Evolutionary conservation across 1,140 invertebrate genomes (phyloP).

Genomic region (Adoxophyes honmai): DNA sequence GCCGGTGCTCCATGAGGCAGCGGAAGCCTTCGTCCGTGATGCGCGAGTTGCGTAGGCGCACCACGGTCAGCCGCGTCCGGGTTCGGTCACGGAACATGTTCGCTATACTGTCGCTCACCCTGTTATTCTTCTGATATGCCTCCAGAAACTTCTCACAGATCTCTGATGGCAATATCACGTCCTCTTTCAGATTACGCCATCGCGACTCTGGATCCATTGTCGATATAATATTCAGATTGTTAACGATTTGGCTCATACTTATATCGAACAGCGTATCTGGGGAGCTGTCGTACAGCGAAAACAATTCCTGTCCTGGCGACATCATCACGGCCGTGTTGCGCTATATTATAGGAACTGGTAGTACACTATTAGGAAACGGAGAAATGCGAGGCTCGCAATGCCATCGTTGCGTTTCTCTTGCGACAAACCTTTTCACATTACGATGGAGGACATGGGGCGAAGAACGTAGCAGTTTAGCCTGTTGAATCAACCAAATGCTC

Average conservation of each 20-base stretch:
- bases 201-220: conserved; percentile 36
- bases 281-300: conserved; percentile 43
- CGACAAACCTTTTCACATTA: not conserved
- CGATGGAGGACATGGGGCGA: not conserved
- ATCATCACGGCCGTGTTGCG: conserved; percentile 22
- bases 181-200: conserved; percentile 50
- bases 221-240: conserved; percentile 51
- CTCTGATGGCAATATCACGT: conserved; percentile 60
- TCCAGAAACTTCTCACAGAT: conserved; percentile 78
- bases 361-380: conserved; percentile 22
- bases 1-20: conserved; percentile 83
- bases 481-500: not conserved
- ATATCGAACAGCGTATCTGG: conserved; percentile 50
- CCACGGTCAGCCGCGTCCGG: conserved; percentile 82
- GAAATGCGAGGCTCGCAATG: conserved; percentile 22
- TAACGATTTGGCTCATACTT: conserved; percentile 50
- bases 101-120: conserved; percentile 82
- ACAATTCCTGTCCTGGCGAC: conserved; percentile 38
- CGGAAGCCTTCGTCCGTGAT: conserved; percentile 84
- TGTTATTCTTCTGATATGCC: conserved; percentile 78
- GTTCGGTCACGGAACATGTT: conserved; percentile 83
- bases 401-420: conserved; percentile 21
- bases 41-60: conserved; percentile 83
- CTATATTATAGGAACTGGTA: not conserved
- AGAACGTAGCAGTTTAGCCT: not conserved